Evolutionary conservation across 1,140 invertebrate species (phyloP), one percentile per base, ranked within the genome.

Genomic region (Laupala kohalensis): DNA sequence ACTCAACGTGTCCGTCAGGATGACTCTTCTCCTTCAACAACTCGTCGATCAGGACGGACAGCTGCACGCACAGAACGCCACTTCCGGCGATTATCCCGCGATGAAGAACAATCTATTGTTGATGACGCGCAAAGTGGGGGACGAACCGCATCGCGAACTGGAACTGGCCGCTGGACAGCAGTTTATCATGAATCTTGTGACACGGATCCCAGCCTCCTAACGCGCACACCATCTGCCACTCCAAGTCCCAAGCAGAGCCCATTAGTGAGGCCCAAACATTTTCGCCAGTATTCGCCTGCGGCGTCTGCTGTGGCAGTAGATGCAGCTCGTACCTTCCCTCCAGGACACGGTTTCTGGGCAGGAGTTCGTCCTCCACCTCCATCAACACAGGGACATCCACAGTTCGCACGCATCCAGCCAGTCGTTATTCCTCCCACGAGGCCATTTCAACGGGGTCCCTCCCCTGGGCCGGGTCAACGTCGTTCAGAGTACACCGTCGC

Each of bases 11-110:
- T 86, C 75, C 89, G 86, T 77, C 88, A 89, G 70, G 88, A 89
- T 75, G 84, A 71, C 81, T 86, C 66, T 86, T 84, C 76, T 81
- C 81, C 37, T 25, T 53, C 65, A 24, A 84, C 64, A 85, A 84
- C 27, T 86, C 83, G 5, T 78, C 83, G 53, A 85, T 78, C 72
- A 80, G 83, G 23, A 80, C 81, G 86, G 26, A 83, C 91, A 69
- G 85, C 86, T 24, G 90, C 91, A 0, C 83, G 91, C 74, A 92
- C 90, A 67, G 91, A 93, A 78, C 83, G 91, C 29, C 91, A 92
- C 75, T 86, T 90, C 66, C 90, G 90, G 77, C 82, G 91, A 30
- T 80, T 91, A 67, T 90, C 88, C 4, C 83, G 86, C 53, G 90
- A 91, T 72, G 88, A 89, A 53, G 86, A 77, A n/a, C 74, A 73